Conservation (phyloP, 2,888 invertebrate species). For the Meloe dianella region DNA sequence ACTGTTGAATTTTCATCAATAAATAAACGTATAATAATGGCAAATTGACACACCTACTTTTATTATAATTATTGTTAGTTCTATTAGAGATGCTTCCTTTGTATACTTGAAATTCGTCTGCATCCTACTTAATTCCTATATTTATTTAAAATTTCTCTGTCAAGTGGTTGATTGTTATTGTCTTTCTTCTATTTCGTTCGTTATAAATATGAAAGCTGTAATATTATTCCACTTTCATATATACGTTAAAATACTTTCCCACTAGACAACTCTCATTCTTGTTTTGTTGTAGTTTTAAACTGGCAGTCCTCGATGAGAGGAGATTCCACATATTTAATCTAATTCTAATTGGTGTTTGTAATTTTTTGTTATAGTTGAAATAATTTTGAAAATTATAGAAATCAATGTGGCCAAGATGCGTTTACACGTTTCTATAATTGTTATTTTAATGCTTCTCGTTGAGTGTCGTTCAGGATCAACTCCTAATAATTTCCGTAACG, state of each 20-base stretch:
- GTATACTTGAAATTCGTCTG: neutral
- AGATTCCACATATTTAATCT: conserved; percentile 22
- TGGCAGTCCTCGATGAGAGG: conserved; percentile 17
- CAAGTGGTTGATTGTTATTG: neutral
- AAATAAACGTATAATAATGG: no score
- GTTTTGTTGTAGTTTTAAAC: conserved; percentile 7
- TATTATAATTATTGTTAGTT: neutral
- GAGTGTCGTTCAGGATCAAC: conserved; percentile 29
- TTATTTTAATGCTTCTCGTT: conserved; percentile 24
- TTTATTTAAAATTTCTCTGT: neutral
- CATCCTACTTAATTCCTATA: neutral
- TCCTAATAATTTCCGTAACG: conserved; percentile 34
- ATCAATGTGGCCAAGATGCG: conserved; percentile 30
- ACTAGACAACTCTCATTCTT: conserved; percentile 21
- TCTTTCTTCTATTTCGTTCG: conserved; percentile 15
- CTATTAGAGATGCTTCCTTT: neutral
- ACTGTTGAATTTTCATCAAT: neutral
- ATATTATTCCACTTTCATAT: conserved; percentile 35
- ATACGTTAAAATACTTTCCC: conserved; percentile 34
- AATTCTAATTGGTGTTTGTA: conserved; percentile 1
- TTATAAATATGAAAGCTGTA: conserved; percentile 36
- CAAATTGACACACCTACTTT: neutral
- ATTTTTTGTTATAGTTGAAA: no score
- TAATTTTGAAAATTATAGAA: conserved; percentile 10
- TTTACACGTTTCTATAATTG: conserved; percentile 19